Evolutionary conservation across 2,113 vertebrate genomes (phyloP).

Genomic region (Dermatemys mawii): DNA sequence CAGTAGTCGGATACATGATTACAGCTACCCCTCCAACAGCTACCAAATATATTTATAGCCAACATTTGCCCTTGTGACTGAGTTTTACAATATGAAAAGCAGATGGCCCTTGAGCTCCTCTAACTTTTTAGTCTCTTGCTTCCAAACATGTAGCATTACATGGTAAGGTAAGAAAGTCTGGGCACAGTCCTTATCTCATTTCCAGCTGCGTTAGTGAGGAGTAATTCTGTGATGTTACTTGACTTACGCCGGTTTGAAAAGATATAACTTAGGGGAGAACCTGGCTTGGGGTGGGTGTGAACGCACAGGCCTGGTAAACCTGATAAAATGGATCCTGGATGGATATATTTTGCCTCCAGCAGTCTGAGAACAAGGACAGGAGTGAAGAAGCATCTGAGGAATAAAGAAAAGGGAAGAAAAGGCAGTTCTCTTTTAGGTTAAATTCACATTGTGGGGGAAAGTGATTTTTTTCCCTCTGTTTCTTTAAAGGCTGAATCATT

Average conservation of each 20-base stretch:
- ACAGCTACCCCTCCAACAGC: neutral
- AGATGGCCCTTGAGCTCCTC: neutral
- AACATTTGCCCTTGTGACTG: neutral
- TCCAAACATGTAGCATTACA: neutral
- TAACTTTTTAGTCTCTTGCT: neutral
- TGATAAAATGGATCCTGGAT: neutral
- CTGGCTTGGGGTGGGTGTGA: neutral
- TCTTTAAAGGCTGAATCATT: fast-evolving
- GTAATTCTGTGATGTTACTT: neutral
- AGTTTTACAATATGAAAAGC: neutral
- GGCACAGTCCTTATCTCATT: neutral
- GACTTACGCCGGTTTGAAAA: neutral
- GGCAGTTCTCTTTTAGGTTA: neutral
- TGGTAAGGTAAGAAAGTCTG: neutral
- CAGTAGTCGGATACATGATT: neutral
- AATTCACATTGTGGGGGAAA: neutral
- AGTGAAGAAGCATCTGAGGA: neutral
- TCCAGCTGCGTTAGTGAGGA: neutral
- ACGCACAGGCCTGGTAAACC: neutral
- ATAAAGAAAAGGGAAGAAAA: neutral
- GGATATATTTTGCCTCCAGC: neutral
- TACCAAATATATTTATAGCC: neutral
- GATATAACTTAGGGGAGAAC: neutral
- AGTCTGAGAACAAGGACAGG: neutral
- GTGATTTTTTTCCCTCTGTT: fast-evolving